These are phyloP conservation scores for Threskiornis aethiopicus DNA, from an alignment of 2,797 vertebrate genomes.

Conservation along the genomic window DNA sequence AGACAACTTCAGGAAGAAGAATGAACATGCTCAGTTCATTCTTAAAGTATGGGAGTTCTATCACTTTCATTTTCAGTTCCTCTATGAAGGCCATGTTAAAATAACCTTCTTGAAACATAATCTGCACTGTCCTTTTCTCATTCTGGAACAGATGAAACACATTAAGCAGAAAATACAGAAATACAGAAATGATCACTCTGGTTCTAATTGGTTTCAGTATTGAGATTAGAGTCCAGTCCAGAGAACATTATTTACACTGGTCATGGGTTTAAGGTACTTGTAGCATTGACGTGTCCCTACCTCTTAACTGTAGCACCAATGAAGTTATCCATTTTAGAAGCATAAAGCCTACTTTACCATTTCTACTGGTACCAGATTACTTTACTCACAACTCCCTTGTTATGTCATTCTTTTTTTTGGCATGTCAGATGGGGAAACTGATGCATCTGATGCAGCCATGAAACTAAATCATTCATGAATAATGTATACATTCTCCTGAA, in stretches of 20 bases:
- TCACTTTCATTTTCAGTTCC: not conserved
- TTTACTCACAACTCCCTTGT: not conserved
- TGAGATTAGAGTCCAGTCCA: not conserved
- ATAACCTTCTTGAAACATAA: slow-evolving; percentile 68
- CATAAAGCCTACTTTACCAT: not conserved
- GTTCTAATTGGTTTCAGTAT: not conserved
- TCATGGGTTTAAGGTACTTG: not conserved
- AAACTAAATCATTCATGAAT: not conserved
- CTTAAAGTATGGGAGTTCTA: slow-evolving; percentile 66
- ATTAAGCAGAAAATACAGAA: not conserved
- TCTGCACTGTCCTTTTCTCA: slow-evolving; percentile 60
- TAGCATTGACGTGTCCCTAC: not conserved
- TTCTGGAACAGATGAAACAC: slow-evolving; percentile 16
- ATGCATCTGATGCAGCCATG: not conserved
- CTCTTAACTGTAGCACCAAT: not conserved
- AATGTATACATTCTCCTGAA: not conserved
- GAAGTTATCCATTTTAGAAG: not conserved
- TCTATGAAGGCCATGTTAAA: slow-evolving; percentile 54
- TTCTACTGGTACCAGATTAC: not conserved
- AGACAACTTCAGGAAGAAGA: slow-evolving; percentile 49
- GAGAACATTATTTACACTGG: not conserved
- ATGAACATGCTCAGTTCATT: slow-evolving; percentile 64
- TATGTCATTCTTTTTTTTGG: not conserved
- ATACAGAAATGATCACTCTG: not conserved
- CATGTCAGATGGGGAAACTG: not conserved